Evolutionary conservation across 2,888 invertebrate species (phyloP).

Genomic region (Drosophila suboccidentalis): DNA sequence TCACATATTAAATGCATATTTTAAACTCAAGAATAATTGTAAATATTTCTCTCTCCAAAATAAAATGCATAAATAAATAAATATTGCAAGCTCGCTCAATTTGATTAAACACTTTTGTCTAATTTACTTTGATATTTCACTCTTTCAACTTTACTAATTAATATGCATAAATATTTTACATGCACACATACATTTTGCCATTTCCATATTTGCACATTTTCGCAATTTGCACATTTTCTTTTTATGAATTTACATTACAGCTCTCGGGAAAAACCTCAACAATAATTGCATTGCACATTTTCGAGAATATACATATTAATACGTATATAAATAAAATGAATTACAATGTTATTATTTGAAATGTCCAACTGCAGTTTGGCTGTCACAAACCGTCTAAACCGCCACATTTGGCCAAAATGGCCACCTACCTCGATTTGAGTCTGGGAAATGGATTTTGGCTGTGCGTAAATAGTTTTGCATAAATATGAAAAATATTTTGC

Average conservation of each 20-base stretch:
- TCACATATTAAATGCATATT: not conserved
- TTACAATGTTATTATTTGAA: conserved; percentile 63
- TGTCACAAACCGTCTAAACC: conserved; percentile 31
- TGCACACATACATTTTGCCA: conserved; percentile 2
- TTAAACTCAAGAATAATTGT: not conserved
- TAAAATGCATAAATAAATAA: conserved; percentile 10
- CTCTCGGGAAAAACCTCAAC: conserved; percentile 46
- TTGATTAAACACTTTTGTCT: conserved; percentile 39
- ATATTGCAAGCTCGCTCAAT: conserved; percentile 24
- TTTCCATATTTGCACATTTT: conserved; percentile 9
- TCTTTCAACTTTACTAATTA: conserved; percentile 28
- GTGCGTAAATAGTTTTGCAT: conserved; percentile 70
- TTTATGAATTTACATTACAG: conserved; percentile 42
- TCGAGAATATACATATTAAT: conserved; percentile 35
- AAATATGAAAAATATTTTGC: conserved; percentile 79
- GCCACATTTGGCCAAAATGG: conserved; percentile 23
- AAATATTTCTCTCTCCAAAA: not conserved
- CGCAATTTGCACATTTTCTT: conserved; percentile 29
- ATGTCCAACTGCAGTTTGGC: conserved; percentile 15
- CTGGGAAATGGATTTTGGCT: conserved; percentile 26
- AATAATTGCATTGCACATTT: conserved; percentile 70
- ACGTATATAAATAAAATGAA: conserved; percentile 57
- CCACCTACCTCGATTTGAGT: not conserved
- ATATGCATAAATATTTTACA: conserved; percentile 49
- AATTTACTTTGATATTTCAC: conserved; percentile 43